A percentile compares a stretch with the other conserved stretches of the same genome.
phyloP scores from a whole-genome alignment of 2,797 vertebrate species.

The Sebastes oblongus region DNA sequence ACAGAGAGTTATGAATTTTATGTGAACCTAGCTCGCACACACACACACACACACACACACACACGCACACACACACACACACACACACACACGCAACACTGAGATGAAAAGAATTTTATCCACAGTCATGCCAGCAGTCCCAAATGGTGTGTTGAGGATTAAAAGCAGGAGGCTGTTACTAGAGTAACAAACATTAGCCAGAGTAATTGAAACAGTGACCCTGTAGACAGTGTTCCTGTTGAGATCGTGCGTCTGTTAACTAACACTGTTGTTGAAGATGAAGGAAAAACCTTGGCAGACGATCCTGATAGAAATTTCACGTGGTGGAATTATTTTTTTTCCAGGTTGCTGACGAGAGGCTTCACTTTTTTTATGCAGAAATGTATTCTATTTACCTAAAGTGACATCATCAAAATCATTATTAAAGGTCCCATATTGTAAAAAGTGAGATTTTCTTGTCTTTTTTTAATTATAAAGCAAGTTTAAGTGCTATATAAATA shows the following conservation, averaged over 20 bases:
- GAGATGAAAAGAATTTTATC: slow-evolving; percentile 60
- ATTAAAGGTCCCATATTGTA: no score
- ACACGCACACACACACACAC: slow-evolving; percentile 1
- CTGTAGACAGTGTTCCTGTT: slow-evolving; percentile 27
- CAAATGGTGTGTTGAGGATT: slow-evolving; percentile 46
- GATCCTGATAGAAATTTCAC: slow-evolving; percentile 3
- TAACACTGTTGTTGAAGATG: slow-evolving; percentile 10
- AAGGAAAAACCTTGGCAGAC: slow-evolving; percentile 10
- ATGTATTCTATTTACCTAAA: slow-evolving; percentile 16
- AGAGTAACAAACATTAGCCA: slow-evolving; percentile 49
- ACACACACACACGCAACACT: neutral
- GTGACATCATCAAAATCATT: slow-evolving; percentile 15
- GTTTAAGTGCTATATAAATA: no score
- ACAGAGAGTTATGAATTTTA: slow-evolving; percentile 46
- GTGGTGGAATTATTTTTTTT: neutral
- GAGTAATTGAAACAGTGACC: slow-evolving; percentile 65
- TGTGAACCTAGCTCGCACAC: slow-evolving; percentile 19
- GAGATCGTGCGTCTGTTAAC: slow-evolving; percentile 23
- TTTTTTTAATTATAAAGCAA: no score
- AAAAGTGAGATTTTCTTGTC: no score
- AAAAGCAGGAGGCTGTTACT: slow-evolving; percentile 50
- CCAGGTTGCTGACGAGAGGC: neutral
- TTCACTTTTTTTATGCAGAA: neutral
- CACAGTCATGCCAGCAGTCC: slow-evolving; percentile 16
- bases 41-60: slow-evolving; percentile 17